A percentile compares a stretch with the other conserved stretches of the same genome.
Conservation (phyloP, 2,888 invertebrate genomes). For the Sarcophaga subvicina region DNA sequence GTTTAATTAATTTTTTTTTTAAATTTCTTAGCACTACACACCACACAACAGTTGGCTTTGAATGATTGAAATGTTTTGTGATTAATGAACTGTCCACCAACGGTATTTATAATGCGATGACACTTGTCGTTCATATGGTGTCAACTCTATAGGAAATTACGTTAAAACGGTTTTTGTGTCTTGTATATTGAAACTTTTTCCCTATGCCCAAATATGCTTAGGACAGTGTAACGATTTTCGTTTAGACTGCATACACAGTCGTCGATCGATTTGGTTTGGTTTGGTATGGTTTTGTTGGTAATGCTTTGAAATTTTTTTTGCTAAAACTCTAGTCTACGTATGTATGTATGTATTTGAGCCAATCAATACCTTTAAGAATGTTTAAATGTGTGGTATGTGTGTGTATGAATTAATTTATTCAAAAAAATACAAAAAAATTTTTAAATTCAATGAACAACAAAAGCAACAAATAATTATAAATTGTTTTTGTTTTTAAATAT, state of each 20-base stretch:
- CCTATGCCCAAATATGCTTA: conserved; percentile 60
- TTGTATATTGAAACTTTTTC: conserved; percentile 60
- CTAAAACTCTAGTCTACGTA: not conserved
- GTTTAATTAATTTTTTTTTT: conserved; percentile 52
- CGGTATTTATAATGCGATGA: conserved; percentile 78
- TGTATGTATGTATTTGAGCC: not conserved
- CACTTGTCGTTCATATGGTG: conserved; percentile 33
- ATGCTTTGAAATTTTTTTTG: not conserved
- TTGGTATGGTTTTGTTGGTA: not conserved
- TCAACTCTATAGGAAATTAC: not conserved
- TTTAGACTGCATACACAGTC: not conserved
- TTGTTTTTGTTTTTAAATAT: conserved; percentile 1
- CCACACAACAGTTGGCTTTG: conserved; percentile 77
- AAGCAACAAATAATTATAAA: conserved; percentile 54
- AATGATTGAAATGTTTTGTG: conserved; percentile 80
- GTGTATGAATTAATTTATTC: conserved; percentile 32
- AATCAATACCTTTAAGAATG: not conserved
- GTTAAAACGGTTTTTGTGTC: not conserved
- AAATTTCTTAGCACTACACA: conserved; percentile 71
- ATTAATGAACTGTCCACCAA: conserved; percentile 79
- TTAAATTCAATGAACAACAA: conserved; percentile 38
- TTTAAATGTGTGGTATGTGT: not conserved
- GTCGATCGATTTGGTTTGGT: conserved; percentile 21
- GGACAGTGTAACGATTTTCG: not conserved
- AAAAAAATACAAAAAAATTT: conserved; percentile 42